Evolutionary conservation across 2,888 invertebrate species (phyloP).

Genomic region (Drosophila kambysellisi): DNA sequence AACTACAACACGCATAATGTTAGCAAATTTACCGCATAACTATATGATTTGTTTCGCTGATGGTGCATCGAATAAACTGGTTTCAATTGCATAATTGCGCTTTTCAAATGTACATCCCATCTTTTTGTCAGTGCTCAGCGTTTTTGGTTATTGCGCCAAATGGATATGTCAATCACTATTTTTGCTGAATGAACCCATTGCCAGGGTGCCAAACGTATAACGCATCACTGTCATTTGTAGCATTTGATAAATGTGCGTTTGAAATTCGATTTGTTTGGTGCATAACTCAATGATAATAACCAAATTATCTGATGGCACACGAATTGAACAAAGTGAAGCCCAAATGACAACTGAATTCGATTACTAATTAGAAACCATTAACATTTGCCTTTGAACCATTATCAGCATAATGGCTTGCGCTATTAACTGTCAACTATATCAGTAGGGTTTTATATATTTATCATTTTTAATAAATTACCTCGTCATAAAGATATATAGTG

Average conservation of each 20-base stretch:
- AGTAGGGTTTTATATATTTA: not conserved
- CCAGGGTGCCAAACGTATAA: slow-evolving; percentile 33
- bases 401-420: not conserved
- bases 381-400: not conserved
- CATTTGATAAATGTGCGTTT: slow-evolving; percentile 46
- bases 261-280: not conserved
- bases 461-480: not conserved
- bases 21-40: slow-evolving; percentile 46
- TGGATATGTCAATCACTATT: slow-evolving; percentile 73
- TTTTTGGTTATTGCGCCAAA: slow-evolving; percentile 32
- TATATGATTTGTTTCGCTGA: slow-evolving; percentile 41
- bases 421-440: not conserved
- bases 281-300: slow-evolving; percentile 4
- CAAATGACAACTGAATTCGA: not conserved
- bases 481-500: not conserved
- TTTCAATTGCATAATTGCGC: slow-evolving; percentile 43
- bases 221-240: slow-evolving; percentile 25
- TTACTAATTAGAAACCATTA: not conserved
- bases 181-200: slow-evolving; percentile 61
- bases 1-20: slow-evolving; percentile 32
- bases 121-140: slow-evolving; percentile 29
- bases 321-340: slow-evolving; percentile 7
- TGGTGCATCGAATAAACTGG: slow-evolving; percentile 22
- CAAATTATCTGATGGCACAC: slow-evolving; percentile 32
- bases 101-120: slow-evolving; percentile 55